These are phyloP conservation scores for Synodontis membranacea DNA, from an alignment of 2,113 vertebrate genomes.

Conservation along the genomic window DNA sequence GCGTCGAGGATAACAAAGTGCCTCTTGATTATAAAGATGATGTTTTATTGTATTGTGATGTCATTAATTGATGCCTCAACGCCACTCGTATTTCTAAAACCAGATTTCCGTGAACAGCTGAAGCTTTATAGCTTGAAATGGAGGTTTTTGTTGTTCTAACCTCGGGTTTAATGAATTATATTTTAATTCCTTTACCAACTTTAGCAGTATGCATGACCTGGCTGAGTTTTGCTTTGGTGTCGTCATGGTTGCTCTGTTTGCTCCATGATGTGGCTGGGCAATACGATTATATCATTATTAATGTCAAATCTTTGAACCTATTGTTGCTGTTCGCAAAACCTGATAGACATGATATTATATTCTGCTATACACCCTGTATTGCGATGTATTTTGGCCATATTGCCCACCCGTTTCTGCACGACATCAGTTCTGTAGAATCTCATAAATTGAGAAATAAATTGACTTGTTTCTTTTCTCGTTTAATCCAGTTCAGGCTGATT, in stretches of 20 bases:
- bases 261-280: not conserved
- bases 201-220: not conserved
- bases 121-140: not conserved
- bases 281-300: not conserved
- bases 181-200: not conserved
- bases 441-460: not conserved
- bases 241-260: not conserved
- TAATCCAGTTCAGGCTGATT: constrained; percentile 56
- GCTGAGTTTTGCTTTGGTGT: not conserved
- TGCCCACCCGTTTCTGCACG: not conserved
- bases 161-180: not conserved
- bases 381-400: not conserved
- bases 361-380: not conserved
- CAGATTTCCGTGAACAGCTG: not conserved
- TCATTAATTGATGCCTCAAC: not conserved
- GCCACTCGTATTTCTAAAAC: not conserved
- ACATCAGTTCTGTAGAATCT: not conserved
- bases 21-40: not conserved
- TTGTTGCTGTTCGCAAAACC: not conserved
- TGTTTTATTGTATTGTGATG: not conserved
- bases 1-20: not conserved
- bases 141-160: not conserved
- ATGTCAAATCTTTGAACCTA: not conserved
- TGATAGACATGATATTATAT: not conserved
- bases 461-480: constrained; percentile 23